Evolutionary conservation across 2,113 vertebrate species (phyloP), one percentile per base, ranked within the genome.

Genomic region (Vidua macroura): DNA sequence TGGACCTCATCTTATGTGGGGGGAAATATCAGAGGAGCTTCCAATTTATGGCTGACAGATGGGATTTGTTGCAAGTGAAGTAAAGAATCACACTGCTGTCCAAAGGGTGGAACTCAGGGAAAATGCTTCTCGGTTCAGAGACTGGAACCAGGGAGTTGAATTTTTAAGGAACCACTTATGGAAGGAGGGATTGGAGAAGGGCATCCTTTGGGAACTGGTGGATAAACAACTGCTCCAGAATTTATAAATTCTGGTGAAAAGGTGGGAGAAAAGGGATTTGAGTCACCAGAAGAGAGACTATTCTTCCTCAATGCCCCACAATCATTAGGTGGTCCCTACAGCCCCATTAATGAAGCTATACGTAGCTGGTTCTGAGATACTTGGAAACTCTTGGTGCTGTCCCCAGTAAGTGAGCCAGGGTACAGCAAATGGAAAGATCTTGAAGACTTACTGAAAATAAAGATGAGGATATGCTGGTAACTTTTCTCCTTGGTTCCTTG

Each of bases 1-100:
- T 68, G 44, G 25, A 44, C 31, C 17, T 37, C 17, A 25, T 35
- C 8, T 51, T 24, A 58, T 0, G 0, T 25, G 43, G 30, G 10
- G 53, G 16, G 1, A 35, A 86, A 51, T 21, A 31, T 21, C 21
- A 76, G 52, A 43, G 11, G 14, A 59, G 27, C 9, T 59, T 44
- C 17, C 6, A 67, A 44, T 68, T 51, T 35, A 43, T 58, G 62
- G 31, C 21, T 31, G 16, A 31, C 20, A n/a, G 25, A 30, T 31
- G 8, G 24, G 24, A 51, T n/a, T 76, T 41, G 16, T 22, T 43
- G 44, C 16, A 76, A 76, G 2, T 6, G 13, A 58, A 58, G 7
- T 14, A 16, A 76, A 35, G 44, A 76, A 27, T 27, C 44, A 31
- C 15, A 22, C 1, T 43, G 13, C 17, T 43, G 1, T 27, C 31